Conservation (phyloP, 2,113 vertebrate species). For the Odontesthes bonariensis region DNA sequence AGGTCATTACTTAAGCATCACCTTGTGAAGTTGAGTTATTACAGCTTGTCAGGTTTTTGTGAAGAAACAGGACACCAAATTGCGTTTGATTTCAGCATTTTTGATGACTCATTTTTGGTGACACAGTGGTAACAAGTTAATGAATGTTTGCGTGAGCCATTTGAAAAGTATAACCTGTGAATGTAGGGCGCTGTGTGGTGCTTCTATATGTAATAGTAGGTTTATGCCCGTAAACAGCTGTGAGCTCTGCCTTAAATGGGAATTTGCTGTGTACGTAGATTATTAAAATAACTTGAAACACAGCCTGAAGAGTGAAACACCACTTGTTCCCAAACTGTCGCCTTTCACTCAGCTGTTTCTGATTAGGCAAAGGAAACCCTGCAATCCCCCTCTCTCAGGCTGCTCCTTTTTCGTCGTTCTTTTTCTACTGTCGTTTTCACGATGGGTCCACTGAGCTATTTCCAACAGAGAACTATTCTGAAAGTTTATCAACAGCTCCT, state of each 20-base stretch:
- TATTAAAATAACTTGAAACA: constrained; percentile 31
- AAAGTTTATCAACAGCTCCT: constrained; percentile 82
- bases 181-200: constrained; percentile 6
- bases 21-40: constrained; percentile 87
- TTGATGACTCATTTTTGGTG: constrained; percentile 70
- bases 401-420: constrained; percentile 27
- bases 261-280: constrained; percentile 18
- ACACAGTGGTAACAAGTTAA: constrained; percentile 32
- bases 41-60: constrained; percentile 70
- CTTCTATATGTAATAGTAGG: not conserved
- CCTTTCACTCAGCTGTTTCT: constrained; percentile 76
- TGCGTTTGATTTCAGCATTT: constrained; percentile 59
- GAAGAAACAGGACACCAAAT: constrained; percentile 71
- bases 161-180: constrained; percentile 1
- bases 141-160: constrained; percentile 13
- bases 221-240: constrained; percentile 3
- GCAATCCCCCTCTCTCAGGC: constrained; percentile 43
- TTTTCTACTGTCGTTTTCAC: constrained; percentile 56
- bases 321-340: constrained; percentile 62
- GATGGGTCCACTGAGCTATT: constrained; percentile 42
- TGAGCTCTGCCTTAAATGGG: not conserved
- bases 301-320: constrained; percentile 58
- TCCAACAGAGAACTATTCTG: constrained; percentile 81
- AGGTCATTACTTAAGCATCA: constrained; percentile 88
- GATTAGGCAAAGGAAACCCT: constrained; percentile 72